A percentile compares a stretch with the other conserved stretches of the same genome.
phyloP scores from a whole-genome alignment of 2,113 vertebrate genomes.

The Oenanthe oenanthe region DNA sequence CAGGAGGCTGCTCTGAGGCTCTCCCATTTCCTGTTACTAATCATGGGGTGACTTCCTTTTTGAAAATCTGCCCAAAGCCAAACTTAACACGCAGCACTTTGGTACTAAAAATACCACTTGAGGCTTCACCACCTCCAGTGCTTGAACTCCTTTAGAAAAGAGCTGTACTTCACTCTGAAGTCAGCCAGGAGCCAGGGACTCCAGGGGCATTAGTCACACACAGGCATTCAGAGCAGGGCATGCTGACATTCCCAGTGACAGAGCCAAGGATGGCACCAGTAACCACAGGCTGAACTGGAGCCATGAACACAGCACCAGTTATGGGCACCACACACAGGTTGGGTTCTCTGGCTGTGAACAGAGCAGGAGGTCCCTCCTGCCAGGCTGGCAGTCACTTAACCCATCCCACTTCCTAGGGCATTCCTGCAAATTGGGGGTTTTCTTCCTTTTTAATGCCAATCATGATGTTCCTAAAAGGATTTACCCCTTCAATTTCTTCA shows the following conservation, averaged over 20 bases:
- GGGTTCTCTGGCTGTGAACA: not conserved
- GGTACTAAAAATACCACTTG: not conserved
- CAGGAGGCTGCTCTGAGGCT: not conserved
- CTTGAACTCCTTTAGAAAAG: not conserved
- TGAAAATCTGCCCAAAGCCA: slow-evolving; percentile 25
- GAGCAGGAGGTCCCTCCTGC: not conserved
- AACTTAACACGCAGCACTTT: not conserved
- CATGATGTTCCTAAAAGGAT: not conserved
- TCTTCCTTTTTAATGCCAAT: not conserved
- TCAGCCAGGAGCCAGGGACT: not conserved
- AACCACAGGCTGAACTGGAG: not conserved
- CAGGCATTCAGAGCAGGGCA: not conserved
- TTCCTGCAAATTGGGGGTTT: not conserved
- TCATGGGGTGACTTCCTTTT: not conserved
- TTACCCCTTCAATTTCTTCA: not conserved
- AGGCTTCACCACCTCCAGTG: not conserved
- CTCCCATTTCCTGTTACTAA: not conserved
- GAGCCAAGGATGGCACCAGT: not conserved
- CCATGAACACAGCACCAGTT: not conserved
- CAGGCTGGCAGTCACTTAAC: not conserved
- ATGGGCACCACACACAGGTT: not conserved
- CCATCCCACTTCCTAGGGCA: not conserved
- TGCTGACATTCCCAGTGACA: not conserved
- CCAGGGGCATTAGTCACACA: not conserved
- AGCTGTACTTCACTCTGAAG: not conserved